Evolutionary conservation across 2,113 vertebrate species (phyloP).

Genomic region (Thalassoma bifasciatum): DNA sequence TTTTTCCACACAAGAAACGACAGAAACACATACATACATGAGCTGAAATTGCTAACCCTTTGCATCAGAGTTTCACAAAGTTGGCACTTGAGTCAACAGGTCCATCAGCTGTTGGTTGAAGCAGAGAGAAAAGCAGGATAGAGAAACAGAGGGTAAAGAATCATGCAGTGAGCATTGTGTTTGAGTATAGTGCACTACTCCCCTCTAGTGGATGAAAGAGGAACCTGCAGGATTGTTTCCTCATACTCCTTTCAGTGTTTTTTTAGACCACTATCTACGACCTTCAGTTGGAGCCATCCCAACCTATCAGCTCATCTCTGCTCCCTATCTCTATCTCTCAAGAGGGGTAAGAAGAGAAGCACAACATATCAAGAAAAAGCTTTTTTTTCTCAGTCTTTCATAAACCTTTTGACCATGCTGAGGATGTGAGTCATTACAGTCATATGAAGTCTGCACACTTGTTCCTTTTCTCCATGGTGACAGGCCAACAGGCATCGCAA

Average conservation of each 20-base stretch:
- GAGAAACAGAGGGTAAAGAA: background rate
- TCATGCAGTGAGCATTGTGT: background rate
- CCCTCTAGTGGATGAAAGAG: conserved; percentile 66
- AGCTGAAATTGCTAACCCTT: conserved; percentile 29
- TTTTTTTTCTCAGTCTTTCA: background rate
- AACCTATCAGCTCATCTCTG: conserved; percentile 21
- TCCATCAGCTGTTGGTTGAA: conserved; percentile 39
- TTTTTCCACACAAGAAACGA: background rate
- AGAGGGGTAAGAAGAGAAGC: conserved; percentile 23
- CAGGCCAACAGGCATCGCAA: background rate
- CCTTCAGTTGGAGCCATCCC: background rate
- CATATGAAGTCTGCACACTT: background rate
- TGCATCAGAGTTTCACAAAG: conserved; percentile 35
- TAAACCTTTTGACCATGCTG: background rate
- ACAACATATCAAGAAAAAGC: conserved; percentile 12
- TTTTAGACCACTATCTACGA: background rate
- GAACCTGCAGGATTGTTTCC: conserved; percentile 23
- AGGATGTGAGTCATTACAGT: background rate
- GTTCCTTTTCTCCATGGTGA: conserved; percentile 8
- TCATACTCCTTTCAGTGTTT: no score
- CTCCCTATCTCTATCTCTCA: no score
- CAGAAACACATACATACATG: conserved; percentile 6
- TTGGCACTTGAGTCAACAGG: conserved; percentile 42
- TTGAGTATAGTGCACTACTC: conserved; percentile 53
- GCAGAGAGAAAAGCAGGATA: conserved; percentile 10